Evolutionary conservation across 2,113 vertebrate species (phyloP).

Genomic region (Felis chaus): DNA sequence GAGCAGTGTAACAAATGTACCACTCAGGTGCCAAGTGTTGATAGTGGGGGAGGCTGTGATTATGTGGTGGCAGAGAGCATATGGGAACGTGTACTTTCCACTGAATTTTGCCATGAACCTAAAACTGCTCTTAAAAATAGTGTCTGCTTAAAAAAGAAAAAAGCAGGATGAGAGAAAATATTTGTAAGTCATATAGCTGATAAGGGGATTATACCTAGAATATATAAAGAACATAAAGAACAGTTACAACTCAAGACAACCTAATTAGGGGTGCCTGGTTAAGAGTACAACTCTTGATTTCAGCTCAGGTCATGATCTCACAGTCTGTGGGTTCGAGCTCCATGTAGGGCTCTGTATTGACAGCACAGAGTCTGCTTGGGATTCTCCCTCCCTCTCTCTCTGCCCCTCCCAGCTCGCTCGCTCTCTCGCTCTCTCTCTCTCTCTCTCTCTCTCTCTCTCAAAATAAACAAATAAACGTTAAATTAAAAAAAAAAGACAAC

Average conservation of each 20-base stretch:
- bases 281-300: too few relatives aligned
- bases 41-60: not conserved
- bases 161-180: not conserved
- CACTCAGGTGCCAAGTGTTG: not conserved
- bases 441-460: too few relatives aligned
- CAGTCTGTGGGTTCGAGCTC: too few relatives aligned
- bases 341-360: too few relatives aligned
- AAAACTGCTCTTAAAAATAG: not conserved
- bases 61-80: not conserved
- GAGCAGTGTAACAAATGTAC: not conserved
- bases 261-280: not conserved
- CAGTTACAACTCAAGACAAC: not conserved
- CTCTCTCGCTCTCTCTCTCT: too few relatives aligned
- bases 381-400: too few relatives aligned
- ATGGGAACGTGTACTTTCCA: not conserved
- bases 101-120: not conserved
- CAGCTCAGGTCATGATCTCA: too few relatives aligned
- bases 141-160: not conserved
- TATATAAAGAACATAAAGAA: not conserved
- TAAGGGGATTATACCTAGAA: not conserved
- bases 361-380: too few relatives aligned
- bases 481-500: too few relatives aligned
- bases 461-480: too few relatives aligned
- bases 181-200: not conserved
- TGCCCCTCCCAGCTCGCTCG: too few relatives aligned